Percentiles rank a stretch among this genome's conserved stretches.
Conservation (phyloP, 2,888 invertebrate genomes). For the Patella caerulea region DNA sequence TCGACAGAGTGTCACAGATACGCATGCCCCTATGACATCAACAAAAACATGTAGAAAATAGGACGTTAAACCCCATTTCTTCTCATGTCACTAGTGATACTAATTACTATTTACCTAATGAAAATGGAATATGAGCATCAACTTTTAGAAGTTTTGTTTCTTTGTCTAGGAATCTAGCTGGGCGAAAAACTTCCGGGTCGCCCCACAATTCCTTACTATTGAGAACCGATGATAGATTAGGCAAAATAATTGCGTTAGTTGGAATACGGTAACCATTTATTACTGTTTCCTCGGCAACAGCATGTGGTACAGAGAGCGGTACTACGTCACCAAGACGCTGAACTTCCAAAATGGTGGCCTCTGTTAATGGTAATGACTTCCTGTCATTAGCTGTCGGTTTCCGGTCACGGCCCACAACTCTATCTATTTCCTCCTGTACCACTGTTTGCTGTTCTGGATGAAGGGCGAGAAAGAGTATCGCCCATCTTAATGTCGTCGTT, state of each 20-base stretch:
- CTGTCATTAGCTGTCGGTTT: constrained; percentile 21
- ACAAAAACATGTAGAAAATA: no score
- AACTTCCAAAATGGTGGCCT: constrained; percentile 45
- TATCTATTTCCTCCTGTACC: constrained; percentile 20
- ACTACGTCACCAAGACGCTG: constrained; percentile 41
- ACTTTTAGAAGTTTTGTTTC: not conserved
- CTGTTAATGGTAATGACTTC: constrained; percentile 27
- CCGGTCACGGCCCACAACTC: constrained; percentile 60
- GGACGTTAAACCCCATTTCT: no score
- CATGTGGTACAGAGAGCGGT: constrained; percentile 49
- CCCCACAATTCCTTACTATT: constrained; percentile 32
- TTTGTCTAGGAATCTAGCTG: constrained; percentile 35
- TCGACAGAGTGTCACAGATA: no score
- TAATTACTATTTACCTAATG: not conserved
- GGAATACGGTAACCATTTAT: constrained; percentile 53
- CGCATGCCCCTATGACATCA: no score
- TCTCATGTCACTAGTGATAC: no score
- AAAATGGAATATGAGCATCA: constrained; percentile 19
- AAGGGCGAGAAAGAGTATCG: constrained; percentile 83
- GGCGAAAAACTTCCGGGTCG: constrained; percentile 34
- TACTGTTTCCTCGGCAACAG: constrained; percentile 36
- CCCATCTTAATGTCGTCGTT: constrained; percentile 88
- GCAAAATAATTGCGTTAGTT: constrained; percentile 33
- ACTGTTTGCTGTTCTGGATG: constrained; percentile 76
- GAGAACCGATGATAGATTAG: constrained; percentile 38